Percentiles rank a stretch among this genome's conserved stretches.
Evolutionary conservation across 2,113 vertebrate species (phyloP).

Genomic region (Chrysemys picta): DNA sequence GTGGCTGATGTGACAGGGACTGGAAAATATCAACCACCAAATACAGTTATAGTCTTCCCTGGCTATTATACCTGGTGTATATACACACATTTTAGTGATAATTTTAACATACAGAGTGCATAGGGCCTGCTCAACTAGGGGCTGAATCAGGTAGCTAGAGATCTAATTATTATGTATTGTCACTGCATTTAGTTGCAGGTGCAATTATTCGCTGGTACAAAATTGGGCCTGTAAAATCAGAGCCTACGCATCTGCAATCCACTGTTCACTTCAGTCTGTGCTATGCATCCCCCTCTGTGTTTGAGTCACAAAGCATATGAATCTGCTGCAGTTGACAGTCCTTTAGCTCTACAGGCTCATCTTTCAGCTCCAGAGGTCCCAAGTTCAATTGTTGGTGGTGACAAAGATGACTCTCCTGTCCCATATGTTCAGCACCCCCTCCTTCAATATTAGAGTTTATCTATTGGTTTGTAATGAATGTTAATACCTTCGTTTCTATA

Average conservation of each 20-base stretch:
- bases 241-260: not conserved
- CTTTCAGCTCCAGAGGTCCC: not conserved
- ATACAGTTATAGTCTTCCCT: not conserved
- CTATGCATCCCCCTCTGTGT: not conserved
- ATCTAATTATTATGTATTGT: accelerated
- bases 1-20: not conserved
- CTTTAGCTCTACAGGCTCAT: not conserved
- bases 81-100: accelerated
- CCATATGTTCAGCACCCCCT: accelerated
- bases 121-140: not conserved
- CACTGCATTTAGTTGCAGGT: not conserved
- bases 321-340: not conserved
- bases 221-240: not conserved
- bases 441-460: not conserved
- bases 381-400: not conserved
- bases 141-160: not conserved
- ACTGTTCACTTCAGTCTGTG: not conserved
- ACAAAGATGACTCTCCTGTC: not conserved
- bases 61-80: not conserved
- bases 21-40: not conserved
- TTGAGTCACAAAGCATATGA: not conserved
- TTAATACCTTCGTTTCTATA: not conserved
- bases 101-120: not conserved
- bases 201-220: not conserved
- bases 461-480: accelerated